These are phyloP conservation scores for Catharus fuscescens DNA, from an alignment of 2,113 vertebrate species.

Conservation along the genomic window DNA sequence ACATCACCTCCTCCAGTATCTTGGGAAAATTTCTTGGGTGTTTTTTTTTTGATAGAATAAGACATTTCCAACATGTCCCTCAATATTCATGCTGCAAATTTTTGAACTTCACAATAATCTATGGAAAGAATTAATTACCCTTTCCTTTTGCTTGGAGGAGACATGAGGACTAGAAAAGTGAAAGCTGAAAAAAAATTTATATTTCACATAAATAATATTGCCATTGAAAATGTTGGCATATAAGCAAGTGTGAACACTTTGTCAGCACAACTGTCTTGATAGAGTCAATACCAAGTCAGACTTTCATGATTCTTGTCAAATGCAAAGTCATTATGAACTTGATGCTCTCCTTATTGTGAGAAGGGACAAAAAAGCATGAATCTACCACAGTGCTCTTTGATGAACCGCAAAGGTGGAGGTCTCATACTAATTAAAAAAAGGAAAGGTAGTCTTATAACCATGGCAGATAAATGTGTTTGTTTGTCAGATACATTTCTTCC, in stretches of 20 bases:
- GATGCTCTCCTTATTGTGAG: not conserved
- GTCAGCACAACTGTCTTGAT: not conserved
- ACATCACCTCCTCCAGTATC: not conserved
- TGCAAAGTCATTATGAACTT: not conserved
- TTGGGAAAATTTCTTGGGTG: not conserved
- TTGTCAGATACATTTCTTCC: not conserved
- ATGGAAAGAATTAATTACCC: fast-evolving
- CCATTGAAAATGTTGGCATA: not conserved
- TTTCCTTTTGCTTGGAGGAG: not conserved
- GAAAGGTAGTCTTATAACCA: not conserved
- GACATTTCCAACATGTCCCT: not conserved
- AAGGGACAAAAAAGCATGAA: conserved; percentile 8
- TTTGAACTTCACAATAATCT: not conserved
- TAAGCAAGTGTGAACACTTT: not conserved
- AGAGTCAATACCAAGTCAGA: not conserved
- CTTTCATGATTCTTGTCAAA: not conserved
- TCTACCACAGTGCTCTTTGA: not conserved
- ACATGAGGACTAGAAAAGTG: not conserved
- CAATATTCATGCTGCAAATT: not conserved
- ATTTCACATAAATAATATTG: not conserved
- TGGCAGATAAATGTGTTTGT: not conserved
- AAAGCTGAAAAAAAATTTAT: not conserved
- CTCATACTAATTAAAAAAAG: not conserved
- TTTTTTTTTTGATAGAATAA: not conserved
- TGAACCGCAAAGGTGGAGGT: not conserved